These are phyloP conservation scores for Cyanistes caeruleus DNA, from an alignment of 2,113 vertebrate genomes.

Conservation along the genomic window DNA sequence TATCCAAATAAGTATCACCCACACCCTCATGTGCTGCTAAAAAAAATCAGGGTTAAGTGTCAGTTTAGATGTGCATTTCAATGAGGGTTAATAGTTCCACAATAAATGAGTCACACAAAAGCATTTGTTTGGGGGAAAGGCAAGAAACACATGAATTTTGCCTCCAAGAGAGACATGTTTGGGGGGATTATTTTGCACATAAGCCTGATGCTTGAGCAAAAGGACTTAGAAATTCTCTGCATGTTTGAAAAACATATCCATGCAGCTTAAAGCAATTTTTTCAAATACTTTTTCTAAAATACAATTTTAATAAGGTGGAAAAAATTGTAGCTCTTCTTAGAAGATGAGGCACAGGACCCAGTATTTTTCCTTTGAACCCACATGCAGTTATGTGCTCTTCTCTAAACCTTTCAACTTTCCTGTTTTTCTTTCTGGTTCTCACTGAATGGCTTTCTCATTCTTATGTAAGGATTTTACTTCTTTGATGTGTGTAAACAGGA, in stretches of 20 bases:
- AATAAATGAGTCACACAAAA: constrained; percentile 26
- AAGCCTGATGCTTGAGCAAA: neutral
- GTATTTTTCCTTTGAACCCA: neutral
- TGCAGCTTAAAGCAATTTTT: neutral
- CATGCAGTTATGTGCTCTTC: neutral
- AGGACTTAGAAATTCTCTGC: neutral
- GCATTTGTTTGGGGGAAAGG: neutral
- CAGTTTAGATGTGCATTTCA: constrained; percentile 62
- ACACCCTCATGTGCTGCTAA: constrained; percentile 20
- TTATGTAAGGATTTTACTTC: neutral
- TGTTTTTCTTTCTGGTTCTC: neutral
- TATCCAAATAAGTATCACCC: constrained; percentile 26
- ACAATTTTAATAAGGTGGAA: neutral
- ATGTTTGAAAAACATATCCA: neutral
- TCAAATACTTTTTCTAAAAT: neutral
- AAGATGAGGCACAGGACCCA: neutral
- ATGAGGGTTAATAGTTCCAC: constrained; percentile 36
- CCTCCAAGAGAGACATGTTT: neutral
- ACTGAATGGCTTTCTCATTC: neutral
- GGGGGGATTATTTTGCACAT: neutral
- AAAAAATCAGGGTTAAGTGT: constrained; percentile 33
- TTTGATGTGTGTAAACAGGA: neutral
- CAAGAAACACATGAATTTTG: neutral
- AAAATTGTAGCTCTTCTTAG: neutral
- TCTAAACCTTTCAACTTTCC: neutral